These are phyloP conservation scores for Sinocyclocheilus maitianheensis DNA, from an alignment of 2,113 vertebrate genomes.

Conservation along the genomic window DNA sequence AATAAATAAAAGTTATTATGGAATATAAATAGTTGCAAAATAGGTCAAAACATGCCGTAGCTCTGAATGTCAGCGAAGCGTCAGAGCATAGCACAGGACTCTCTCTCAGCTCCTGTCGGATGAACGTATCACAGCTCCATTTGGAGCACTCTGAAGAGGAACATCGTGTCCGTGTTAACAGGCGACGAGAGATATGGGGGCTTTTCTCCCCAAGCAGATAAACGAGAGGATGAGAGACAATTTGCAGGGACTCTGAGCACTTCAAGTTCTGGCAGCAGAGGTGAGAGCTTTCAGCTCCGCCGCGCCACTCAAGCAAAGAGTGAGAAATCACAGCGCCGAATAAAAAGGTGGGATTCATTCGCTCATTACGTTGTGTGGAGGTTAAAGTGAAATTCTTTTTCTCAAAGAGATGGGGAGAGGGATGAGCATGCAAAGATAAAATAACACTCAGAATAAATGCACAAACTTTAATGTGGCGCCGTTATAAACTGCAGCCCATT, in stretches of 20 bases:
- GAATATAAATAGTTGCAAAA: neutral
- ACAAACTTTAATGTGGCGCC: neutral
- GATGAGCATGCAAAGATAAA: neutral
- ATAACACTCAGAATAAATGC: neutral
- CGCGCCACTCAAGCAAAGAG: slow-evolving; percentile 3
- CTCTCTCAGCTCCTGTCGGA: slow-evolving; percentile 4
- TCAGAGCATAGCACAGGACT: neutral
- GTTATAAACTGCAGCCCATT: neutral
- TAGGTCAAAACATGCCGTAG: neutral
- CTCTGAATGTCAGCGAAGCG: neutral
- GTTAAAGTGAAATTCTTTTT: neutral
- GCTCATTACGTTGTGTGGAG: slow-evolving; percentile 35
- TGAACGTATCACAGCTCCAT: slow-evolving; percentile 24
- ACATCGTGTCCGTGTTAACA: slow-evolving; percentile 35
- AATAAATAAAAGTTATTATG: neutral
- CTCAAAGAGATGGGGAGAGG: neutral
- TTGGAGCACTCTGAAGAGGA: slow-evolving; percentile 34
- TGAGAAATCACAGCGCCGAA: slow-evolving; percentile 23
- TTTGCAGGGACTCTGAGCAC: slow-evolving; percentile 37
- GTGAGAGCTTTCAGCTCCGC: slow-evolving; percentile 10
- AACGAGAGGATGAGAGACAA: slow-evolving; percentile 25
- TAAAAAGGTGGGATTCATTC: slow-evolving; percentile 39
- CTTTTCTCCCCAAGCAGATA: slow-evolving; percentile 41
- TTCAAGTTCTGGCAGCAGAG: slow-evolving; percentile 26
- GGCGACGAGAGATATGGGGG: slow-evolving; percentile 10